phyloP scores from a whole-genome alignment of 2,797 vertebrate species.

The Mycteria americana region DNA sequence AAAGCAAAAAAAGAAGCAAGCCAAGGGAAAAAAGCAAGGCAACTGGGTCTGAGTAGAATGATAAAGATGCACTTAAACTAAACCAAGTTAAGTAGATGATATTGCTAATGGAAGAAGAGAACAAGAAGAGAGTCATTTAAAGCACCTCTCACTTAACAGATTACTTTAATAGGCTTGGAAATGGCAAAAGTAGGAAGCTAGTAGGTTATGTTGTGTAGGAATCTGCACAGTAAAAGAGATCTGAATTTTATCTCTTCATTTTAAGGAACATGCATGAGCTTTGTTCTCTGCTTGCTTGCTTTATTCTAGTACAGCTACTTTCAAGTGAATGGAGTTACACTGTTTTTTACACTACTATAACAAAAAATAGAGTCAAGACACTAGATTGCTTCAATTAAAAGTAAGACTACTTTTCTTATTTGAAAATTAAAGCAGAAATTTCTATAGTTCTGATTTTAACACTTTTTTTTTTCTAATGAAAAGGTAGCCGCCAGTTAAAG shows the following conservation, averaged over 20 bases:
- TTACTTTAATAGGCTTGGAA: slow-evolving; percentile 21
- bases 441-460: background rate
- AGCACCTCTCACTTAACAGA: background rate
- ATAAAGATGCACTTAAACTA: slow-evolving; percentile 65
- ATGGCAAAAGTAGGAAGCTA: background rate
- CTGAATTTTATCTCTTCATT: background rate
- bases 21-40: background rate
- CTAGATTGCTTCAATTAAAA: background rate
- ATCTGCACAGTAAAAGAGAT: background rate
- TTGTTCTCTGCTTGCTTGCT: background rate
- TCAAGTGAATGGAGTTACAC: background rate
- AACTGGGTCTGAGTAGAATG: slow-evolving; percentile 24
- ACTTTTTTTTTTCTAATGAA: background rate
- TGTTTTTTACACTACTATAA: background rate
- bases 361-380: background rate
- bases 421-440: background rate
- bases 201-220: background rate
- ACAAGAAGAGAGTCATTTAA: slow-evolving; percentile 41
- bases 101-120: slow-evolving; percentile 2
- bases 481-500: background rate
- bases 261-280: background rate
- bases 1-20: slow-evolving; percentile 45
- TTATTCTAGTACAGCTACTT: background rate
- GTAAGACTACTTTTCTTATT: background rate
- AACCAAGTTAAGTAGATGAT: slow-evolving; percentile 56